Conservation (phyloP, 2,113 vertebrate species). For the Bucco capensis region DNA sequence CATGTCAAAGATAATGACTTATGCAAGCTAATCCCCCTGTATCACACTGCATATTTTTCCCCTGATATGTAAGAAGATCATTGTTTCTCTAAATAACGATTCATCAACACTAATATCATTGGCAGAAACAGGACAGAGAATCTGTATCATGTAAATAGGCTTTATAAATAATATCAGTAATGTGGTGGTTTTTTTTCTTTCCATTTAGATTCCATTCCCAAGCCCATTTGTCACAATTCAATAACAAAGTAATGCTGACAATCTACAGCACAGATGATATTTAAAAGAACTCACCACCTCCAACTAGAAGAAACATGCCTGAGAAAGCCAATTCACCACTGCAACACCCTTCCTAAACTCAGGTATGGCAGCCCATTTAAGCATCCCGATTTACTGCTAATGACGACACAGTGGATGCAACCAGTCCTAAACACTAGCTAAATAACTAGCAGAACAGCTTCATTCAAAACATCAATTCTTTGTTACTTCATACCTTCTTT, state of each 20-base stretch:
- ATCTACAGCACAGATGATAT: neutral
- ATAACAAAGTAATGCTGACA: neutral
- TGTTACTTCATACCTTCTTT: neutral
- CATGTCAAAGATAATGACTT: conserved; percentile 1
- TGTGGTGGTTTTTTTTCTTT: neutral
- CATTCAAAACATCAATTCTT: neutral
- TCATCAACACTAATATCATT: conserved; percentile 12
- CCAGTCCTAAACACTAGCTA: neutral
- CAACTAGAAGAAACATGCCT: neutral
- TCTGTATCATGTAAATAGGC: neutral
- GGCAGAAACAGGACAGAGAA: conserved; percentile 35
- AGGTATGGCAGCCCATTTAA: neutral
- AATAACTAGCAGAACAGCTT: neutral
- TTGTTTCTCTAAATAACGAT: conserved; percentile 13
- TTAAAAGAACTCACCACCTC: neutral
- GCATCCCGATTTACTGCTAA: neutral
- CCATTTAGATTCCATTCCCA: neutral
- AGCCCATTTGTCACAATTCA: neutral
- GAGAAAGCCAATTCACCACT: neutral
- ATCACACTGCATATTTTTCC: conserved; percentile 24
- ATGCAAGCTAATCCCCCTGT: neutral
- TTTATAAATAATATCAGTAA: neutral
- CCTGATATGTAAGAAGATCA: neutral
- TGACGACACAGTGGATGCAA: neutral
- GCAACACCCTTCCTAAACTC: neutral